Base-by-base conservation (phyloP, 2,888 invertebrate genomes). In the Osmoderma eremita region DNA sequence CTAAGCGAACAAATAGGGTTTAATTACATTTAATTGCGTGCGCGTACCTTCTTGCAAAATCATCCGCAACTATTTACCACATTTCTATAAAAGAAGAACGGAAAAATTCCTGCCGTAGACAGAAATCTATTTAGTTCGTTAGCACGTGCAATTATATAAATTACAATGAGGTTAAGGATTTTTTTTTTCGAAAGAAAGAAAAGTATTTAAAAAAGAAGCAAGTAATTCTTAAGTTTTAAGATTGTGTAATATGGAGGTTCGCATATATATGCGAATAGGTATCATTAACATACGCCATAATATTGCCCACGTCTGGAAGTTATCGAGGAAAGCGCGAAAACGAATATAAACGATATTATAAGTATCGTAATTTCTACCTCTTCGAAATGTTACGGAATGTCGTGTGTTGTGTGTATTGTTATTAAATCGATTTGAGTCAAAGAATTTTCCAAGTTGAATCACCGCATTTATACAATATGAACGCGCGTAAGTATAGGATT, bases 21-120 rank as follows among this genome's bases (percentile, higher is more conserved):
- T 79, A 80, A 79, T 79, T 75, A 78, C 75, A 74, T 74, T 74
- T 79, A 80, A 80, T 80, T 80, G 75, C 77, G 62, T 68, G 72
- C 74, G 75, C 76, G 77, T 77, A n/a, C n/a, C 73, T 73, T 74
- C 72, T 75, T 75, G 75, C 76, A 78, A 78, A 71, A 75, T 76
- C 77, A 76, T 77, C 78, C 75, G 74, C 64, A 71, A 76, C 77
- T 75, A 78, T 79, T 79, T 79, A 79, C 79, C 73, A 76, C 79
- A 79, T 79, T 79, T 80, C 78, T 80, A 76, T 75, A 73, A 78
- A 79, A 78, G 77, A 30, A 30, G 30, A 30, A 30, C 30, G 30
- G 30, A 30, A 30, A 10, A 30, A 30, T 30, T 30, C 30, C 30
- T 30, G 30, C 1, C 30, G 6, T 30, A 30, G 30, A 30, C 30